A percentile compares a stretch with the other conserved stretches of the same genome.
Evolutionary conservation across 2,797 vertebrate species (phyloP).

Genomic region (Tinamus major): DNA sequence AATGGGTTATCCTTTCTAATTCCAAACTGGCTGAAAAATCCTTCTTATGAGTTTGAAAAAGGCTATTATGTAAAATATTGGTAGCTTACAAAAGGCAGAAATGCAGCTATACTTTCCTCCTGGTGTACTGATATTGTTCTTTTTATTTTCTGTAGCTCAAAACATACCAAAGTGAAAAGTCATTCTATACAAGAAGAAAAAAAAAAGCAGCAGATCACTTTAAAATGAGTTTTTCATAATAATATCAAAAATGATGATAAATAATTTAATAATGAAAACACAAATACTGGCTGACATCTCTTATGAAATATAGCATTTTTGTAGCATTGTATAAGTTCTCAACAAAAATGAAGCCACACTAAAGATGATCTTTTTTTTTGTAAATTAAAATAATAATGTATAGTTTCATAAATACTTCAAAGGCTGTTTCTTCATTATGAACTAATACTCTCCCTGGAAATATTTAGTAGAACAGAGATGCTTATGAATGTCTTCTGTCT

Average conservation of each 20-base stretch:
- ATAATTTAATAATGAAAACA: constrained; percentile 10
- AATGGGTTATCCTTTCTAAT: constrained; percentile 67
- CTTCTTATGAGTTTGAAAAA: constrained; percentile 44
- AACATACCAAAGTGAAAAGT: background rate
- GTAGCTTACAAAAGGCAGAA: background rate
- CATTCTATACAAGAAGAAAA: background rate
- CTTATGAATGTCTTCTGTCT: background rate
- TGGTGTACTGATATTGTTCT: background rate
- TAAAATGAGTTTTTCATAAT: background rate
- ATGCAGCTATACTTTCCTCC: background rate
- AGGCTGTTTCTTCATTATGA: background rate
- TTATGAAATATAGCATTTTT: background rate
- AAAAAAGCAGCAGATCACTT: background rate
- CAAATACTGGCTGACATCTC: background rate
- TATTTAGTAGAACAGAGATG: background rate
- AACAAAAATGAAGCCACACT: background rate
- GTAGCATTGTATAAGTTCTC: background rate
- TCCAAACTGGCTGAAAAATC: constrained; percentile 33
- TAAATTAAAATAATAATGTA: background rate
- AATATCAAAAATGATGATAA: constrained; percentile 11
- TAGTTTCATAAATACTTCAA: background rate
- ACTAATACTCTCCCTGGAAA: background rate
- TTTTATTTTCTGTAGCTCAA: background rate
- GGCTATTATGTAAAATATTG: constrained; percentile 7
- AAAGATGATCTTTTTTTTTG: background rate